These are phyloP conservation scores for Nephila pilipes DNA, from an alignment of 1,140 invertebrate genomes.

Conservation along the genomic window DNA sequence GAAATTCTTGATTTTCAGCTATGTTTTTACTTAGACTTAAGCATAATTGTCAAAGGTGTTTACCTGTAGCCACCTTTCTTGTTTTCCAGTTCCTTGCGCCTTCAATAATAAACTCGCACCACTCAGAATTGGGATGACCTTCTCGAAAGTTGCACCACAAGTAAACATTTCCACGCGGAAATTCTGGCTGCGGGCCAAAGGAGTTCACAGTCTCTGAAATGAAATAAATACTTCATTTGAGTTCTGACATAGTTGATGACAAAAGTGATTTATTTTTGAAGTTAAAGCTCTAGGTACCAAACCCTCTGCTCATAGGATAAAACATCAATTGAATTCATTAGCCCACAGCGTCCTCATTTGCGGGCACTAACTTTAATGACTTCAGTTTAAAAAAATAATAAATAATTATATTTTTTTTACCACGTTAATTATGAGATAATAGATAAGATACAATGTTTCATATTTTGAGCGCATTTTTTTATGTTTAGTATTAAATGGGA, in stretches of 20 bases:
- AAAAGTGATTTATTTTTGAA: constrained; percentile 27
- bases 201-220: constrained; percentile 61
- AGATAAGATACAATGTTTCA: background rate
- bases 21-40: background rate
- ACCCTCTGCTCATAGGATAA: background rate
- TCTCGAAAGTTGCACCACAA: constrained; percentile 75
- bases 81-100: constrained; percentile 70
- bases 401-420: background rate
- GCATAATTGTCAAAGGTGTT: background rate
- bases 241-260: constrained; percentile 16
- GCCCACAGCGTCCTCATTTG: background rate
- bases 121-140: constrained; percentile 70
- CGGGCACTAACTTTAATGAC: background rate
- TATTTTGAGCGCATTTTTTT: background rate
- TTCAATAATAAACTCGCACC: constrained; percentile 74
- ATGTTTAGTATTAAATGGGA: background rate
- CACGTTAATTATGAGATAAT: background rate
- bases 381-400: background rate
- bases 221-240: constrained; percentile 21
- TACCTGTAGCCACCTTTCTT: constrained; percentile 71
- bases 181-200: constrained; percentile 68
- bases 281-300: background rate
- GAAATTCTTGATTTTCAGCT: background rate
- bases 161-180: constrained; percentile 73
- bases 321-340: constrained; percentile 2